Evolutionary conservation across 2,113 vertebrate genomes (phyloP).

Genomic region (Gymnarchus niloticus): DNA sequence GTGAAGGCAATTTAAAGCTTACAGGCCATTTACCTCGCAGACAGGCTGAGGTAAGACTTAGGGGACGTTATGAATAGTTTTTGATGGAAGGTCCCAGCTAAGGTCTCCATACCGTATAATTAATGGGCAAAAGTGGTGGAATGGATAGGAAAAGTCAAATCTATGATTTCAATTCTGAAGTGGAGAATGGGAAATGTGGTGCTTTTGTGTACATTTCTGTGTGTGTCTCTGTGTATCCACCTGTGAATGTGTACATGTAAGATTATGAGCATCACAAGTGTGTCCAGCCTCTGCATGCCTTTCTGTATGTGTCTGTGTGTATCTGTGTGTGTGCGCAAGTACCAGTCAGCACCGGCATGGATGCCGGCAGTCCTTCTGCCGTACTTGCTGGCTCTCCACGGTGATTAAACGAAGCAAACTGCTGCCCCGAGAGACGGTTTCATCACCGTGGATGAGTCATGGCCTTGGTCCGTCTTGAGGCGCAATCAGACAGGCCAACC

Average conservation of each 20-base stretch:
- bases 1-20: background rate
- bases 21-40: background rate
- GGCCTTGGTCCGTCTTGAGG: background rate
- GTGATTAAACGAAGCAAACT: slow-evolving; percentile 15
- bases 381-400: background rate
- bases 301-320: background rate
- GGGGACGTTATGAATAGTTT: background rate
- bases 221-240: too few species aligned
- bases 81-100: background rate
- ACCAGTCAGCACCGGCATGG: background rate
- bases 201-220: background rate
- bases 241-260: too few species aligned
- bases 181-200: background rate
- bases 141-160: background rate
- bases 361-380: background rate
- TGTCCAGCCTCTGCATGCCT: background rate
- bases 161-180: background rate
- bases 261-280: too few species aligned
- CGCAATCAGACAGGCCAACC: background rate
- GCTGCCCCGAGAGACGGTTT: background rate
- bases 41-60: background rate
- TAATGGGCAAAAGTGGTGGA: background rate
- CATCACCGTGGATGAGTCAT: slow-evolving; percentile 6
- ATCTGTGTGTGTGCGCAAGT: background rate
- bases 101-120: background rate